A percentile compares a stretch with the other conserved stretches of the same genome.
These are phyloP conservation scores for Brachionus rotundiformis DNA, from an alignment of 1,140 invertebrate genomes.

Conservation along the genomic window DNA sequence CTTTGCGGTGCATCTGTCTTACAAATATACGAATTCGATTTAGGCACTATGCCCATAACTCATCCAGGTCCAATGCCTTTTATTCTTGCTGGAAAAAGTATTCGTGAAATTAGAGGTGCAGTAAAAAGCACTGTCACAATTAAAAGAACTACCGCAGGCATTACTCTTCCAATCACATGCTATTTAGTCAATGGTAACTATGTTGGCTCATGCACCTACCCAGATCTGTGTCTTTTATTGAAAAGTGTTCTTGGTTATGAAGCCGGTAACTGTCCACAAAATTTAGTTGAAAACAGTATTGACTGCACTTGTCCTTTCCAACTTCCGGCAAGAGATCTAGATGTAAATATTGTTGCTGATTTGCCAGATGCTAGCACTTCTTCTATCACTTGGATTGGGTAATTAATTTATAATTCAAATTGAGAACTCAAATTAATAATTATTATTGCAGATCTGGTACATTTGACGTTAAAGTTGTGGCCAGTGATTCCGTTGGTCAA, in stretches of 20 bases:
- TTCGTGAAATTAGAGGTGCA: constrained; percentile 32
- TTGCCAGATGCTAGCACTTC: constrained; percentile 44
- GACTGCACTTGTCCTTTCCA: constrained; percentile 51
- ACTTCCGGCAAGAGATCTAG: not conserved
- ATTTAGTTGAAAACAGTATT: constrained; percentile 24
- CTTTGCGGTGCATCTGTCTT: constrained; percentile 33
- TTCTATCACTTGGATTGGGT: constrained; percentile 23
- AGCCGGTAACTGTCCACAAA: constrained; percentile 13
- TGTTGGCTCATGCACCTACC: constrained; percentile 36
- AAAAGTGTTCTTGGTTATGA: not conserved
- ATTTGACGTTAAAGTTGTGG: constrained; percentile 33
- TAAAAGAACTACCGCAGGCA: not conserved
- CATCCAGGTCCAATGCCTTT: constrained; percentile 36
- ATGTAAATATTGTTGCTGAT: constrained; percentile 5
- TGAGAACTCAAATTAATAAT: not conserved
- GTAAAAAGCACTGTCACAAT: constrained; percentile 21
- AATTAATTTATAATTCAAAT: not conserved
- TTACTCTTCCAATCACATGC: constrained; percentile 34
- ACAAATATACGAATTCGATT: not conserved
- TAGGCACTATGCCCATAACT: constrained; percentile 32
- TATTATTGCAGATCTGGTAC: constrained; percentile 5
- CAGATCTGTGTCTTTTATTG: constrained; percentile 38
- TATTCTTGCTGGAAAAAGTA: constrained; percentile 6
- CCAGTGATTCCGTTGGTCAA: not conserved
- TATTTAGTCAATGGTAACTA: constrained; percentile 48